Evolutionary conservation across 1,140 invertebrate genomes (phyloP).

Genomic region (Cataglyphis hispanica): DNA sequence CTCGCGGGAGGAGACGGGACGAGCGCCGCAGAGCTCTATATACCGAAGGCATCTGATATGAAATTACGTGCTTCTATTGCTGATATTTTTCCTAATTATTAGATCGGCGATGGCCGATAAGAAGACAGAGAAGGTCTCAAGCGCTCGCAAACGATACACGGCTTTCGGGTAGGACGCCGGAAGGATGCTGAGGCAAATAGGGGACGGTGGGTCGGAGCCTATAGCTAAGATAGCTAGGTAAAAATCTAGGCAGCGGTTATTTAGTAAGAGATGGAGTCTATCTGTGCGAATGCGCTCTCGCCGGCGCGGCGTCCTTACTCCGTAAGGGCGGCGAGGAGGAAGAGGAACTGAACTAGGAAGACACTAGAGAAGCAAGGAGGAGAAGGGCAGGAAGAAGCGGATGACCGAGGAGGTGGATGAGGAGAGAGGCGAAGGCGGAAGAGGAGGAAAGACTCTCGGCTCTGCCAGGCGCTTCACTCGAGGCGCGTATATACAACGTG

Average conservation of each 20-base stretch:
- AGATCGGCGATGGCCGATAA: slow-evolving; percentile 50
- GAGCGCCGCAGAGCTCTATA: slow-evolving; percentile 32
- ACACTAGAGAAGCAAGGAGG: slow-evolving; percentile 22
- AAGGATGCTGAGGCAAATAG: slow-evolving; percentile 13
- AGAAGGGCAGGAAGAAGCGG: slow-evolving; percentile 41
- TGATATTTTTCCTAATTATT: slow-evolving; percentile 72
- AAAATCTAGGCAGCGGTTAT: slow-evolving; percentile 79
- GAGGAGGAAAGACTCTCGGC: slow-evolving; percentile 17
- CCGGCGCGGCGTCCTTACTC: slow-evolving; percentile 64
- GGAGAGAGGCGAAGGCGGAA: background rate
- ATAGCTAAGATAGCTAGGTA: slow-evolving; percentile 32
- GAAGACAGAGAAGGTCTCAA: slow-evolving; percentile 9
- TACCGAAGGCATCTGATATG: slow-evolving; percentile 34
- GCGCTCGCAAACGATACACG: slow-evolving; percentile 24
- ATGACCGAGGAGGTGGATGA: slow-evolving; percentile 51
- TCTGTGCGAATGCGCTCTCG: slow-evolving; percentile 55
- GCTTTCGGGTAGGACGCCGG: slow-evolving; percentile 54
- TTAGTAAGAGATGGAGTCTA: slow-evolving; percentile 75
- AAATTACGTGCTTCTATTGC: slow-evolving; percentile 48
- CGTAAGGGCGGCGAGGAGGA: slow-evolving; percentile 60
- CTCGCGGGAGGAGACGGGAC: background rate
- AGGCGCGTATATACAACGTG: slow-evolving; percentile 75
- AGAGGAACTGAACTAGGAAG: slow-evolving; percentile 58
- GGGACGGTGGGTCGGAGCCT: slow-evolving; percentile 31
- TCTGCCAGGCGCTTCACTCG: slow-evolving; percentile 62